phyloP scores from a whole-genome alignment of 1,140 invertebrate species.

The Nephila pilipes region DNA sequence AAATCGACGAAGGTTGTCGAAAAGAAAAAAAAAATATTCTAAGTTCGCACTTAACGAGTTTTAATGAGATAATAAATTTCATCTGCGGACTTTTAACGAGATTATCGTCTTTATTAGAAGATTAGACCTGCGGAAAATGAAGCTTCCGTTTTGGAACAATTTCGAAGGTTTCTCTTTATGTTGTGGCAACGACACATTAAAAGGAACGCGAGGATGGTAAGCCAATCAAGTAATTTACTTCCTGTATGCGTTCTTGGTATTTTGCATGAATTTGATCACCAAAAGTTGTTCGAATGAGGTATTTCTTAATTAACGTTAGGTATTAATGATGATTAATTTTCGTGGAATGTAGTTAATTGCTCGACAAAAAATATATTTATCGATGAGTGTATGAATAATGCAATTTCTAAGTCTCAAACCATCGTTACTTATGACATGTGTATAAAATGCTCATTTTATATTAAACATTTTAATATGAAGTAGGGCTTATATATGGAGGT shows the following conservation, averaged over 20 bases:
- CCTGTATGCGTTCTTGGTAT: neutral
- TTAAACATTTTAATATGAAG: too few species aligned
- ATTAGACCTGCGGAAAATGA: neutral
- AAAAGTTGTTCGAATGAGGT: neutral
- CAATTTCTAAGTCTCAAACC: too few species aligned
- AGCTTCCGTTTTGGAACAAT: neutral
- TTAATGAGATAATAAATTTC: constrained; percentile 24
- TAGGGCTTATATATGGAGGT: too few species aligned
- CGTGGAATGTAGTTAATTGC: too few species aligned
- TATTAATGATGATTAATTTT: too few species aligned
- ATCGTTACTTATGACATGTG: too few species aligned
- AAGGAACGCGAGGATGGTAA: neutral
- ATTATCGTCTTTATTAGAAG: neutral
- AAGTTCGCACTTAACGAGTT: neutral
- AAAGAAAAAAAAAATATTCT: neutral
- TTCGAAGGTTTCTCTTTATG: neutral
- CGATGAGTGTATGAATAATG: too few species aligned
- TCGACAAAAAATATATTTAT: too few species aligned
- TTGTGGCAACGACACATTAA: neutral
- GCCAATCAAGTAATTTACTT: neutral
- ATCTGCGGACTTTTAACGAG: neutral
- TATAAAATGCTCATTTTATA: too few species aligned
- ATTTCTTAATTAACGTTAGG: too few species aligned
- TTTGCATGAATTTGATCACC: neutral
- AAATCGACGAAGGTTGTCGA: neutral